Base-by-base conservation (phyloP, 2,797 vertebrate species). In the Chaetophractus vellerosus region DNA sequence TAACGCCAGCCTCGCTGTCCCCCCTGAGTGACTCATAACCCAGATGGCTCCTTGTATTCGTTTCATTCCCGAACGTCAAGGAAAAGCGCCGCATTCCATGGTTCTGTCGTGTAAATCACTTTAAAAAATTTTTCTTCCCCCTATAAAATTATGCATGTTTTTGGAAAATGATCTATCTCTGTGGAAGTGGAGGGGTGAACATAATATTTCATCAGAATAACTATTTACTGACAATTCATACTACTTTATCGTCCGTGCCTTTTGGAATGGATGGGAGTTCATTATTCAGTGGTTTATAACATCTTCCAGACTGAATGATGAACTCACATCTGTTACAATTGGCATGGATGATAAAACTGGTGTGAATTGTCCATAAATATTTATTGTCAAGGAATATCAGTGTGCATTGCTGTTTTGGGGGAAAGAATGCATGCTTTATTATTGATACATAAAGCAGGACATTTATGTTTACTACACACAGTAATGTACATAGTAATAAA, bases 371-470 rank as follows among this genome's bases (percentile, higher is more conserved):
- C 61, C 45, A 88, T 90, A 97, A 96, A 91, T 79, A 94, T 61
- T 97, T 97, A 81, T 71, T 93, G 90, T 88, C 31, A 15, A 81
- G 24, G 94, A 97, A 94, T 94, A 91, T 48, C 88, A n/a, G 48
- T 33, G 38, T 71, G 41, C 0, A 5, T 94, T 36, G 2, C 26
- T 93, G 16, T 89, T 97, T 91, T 96, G 92, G 69, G 59, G 68
- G 68, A 85, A 96, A 88, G 96, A 95, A 93, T 90, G 16, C 1
- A 28, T 48, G 84, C 24, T 97, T 96, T 95, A 92, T 57, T 81
- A 91, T 87, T 45, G 84, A 38, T 6, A 3, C 33, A 66, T 94
- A 93, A 90, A 84, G 38, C 26, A n/a, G 55, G 57, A 66, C 80
- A 50, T 94, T 96, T 96, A 45, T 92, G 86, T 96, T 76, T 82